These are phyloP conservation scores for Emberiza fucata DNA, from an alignment of 2,113 vertebrate species.

Conservation along the genomic window DNA sequence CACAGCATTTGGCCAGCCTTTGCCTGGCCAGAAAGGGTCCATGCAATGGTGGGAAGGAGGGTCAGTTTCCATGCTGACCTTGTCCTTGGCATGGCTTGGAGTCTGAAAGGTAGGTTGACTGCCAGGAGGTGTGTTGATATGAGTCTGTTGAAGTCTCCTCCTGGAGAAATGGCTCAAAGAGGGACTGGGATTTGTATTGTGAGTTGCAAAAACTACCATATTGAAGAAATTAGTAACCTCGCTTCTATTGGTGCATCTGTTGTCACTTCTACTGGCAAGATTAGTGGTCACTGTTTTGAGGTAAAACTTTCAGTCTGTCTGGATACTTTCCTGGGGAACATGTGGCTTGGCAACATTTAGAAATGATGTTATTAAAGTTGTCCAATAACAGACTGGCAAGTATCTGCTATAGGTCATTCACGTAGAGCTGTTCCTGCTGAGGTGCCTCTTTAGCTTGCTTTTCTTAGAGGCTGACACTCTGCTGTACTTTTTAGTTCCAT, in stretches of 20 bases:
- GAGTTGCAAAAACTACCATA: not conserved
- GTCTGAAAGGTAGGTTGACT: not conserved
- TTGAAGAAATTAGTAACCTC: not conserved
- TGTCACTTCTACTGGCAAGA: not conserved
- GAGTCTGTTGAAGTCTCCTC: not conserved
- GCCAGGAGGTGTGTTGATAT: not conserved
- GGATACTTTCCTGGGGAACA: not conserved
- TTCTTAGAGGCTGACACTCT: not conserved
- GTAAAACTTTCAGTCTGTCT: not conserved
- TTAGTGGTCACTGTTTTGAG: not conserved
- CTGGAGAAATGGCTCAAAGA: not conserved
- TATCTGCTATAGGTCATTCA: not conserved
- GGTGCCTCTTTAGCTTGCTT: not conserved
- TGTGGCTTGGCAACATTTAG: not conserved
- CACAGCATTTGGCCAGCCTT: not conserved
- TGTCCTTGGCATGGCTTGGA: not conserved
- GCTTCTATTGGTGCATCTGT: not conserved
- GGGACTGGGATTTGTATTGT: accelerated
- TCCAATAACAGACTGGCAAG: not conserved
- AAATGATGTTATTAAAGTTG: not conserved
- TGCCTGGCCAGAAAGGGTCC: not conserved
- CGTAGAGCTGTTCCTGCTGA: not conserved
- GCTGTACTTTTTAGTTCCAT: not conserved
- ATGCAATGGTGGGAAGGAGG: not conserved
- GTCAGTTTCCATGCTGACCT: not conserved